A percentile compares a stretch with the other conserved stretches of the same genome.
Conservation (phyloP, 2,888 invertebrate genomes). For the Prosapia bicincta region DNA sequence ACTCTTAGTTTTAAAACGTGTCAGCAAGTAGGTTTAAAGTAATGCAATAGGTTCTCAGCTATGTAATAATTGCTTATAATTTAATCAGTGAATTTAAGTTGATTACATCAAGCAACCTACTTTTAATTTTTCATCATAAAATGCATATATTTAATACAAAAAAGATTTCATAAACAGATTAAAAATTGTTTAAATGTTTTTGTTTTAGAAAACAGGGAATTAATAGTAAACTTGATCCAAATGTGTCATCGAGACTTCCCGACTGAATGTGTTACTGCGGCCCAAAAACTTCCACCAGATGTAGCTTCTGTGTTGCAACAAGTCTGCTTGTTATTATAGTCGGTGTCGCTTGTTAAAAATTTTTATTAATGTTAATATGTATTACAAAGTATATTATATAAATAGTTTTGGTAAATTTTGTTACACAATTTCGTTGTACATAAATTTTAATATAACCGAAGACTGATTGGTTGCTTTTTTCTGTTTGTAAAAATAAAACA, state of each 20-base stretch:
- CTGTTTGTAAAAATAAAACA: no score
- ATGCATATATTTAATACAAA: no score
- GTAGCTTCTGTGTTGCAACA: slow-evolving; percentile 20
- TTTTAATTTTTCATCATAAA: no score
- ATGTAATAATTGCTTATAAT: no score
- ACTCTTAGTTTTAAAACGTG: no score
- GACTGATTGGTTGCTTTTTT: neutral
- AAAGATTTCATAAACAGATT: no score
- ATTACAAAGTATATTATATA: neutral
- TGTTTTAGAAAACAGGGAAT: slow-evolving; percentile 50
- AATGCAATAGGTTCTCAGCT: no score
- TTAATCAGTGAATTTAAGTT: no score
- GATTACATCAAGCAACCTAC: no score
- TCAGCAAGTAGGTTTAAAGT: no score
- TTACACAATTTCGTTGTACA: neutral
- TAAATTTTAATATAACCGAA: neutral
- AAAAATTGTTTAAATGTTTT: no score
- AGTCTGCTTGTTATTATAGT: slow-evolving; percentile 6
- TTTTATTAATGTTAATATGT: neutral
- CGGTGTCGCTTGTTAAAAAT: neutral
- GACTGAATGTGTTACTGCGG: slow-evolving; percentile 30
- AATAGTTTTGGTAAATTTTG: neutral
- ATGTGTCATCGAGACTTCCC: slow-evolving; percentile 31
- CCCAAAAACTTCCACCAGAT: slow-evolving; percentile 30
- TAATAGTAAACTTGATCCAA: slow-evolving; percentile 53